A percentile compares a stretch with the other conserved stretches of the same genome.
Evolutionary conservation across 2,797 vertebrate species (phyloP).

Genomic region (Trematomus bernacchii): DNA sequence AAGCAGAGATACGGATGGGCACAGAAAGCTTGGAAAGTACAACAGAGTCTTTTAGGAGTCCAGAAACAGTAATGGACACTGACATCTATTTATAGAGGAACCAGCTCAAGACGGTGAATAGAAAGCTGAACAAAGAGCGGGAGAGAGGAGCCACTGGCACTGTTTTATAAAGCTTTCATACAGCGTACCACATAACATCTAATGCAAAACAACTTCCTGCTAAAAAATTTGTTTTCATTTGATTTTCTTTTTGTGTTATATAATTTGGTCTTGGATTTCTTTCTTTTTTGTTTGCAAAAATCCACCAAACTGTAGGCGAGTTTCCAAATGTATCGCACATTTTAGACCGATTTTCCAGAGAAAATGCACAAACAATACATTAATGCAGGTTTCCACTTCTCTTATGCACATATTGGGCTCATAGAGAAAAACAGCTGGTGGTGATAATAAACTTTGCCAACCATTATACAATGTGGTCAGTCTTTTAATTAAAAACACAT

Average conservation of each 20-base stretch:
- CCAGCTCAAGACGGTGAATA: constrained; percentile 69
- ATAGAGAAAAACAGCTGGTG: neutral
- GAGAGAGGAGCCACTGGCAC: constrained; percentile 61
- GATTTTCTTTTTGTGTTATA: neutral
- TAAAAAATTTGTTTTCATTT: neutral
- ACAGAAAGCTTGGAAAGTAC: constrained; percentile 57
- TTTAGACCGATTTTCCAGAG: too few relatives aligned
- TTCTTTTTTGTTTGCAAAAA: neutral
- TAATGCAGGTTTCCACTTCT: neutral
- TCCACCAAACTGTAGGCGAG: neutral
- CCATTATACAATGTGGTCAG: neutral
- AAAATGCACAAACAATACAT: too few relatives aligned
- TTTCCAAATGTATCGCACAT: neutral
- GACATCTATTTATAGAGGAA: constrained; percentile 75
- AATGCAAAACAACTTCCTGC: constrained; percentile 18
- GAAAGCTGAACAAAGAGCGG: constrained; percentile 65
- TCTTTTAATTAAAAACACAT: neutral
- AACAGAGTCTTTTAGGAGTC: constrained; percentile 64
- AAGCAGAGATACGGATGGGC: constrained; percentile 38
- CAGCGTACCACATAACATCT: constrained; percentile 27
- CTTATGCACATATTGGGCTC: neutral
- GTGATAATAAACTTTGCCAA: neutral
- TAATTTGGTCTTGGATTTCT: neutral
- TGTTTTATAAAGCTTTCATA: constrained; percentile 50
- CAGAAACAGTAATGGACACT: constrained; percentile 71